Base-by-base conservation (phyloP, 1,140 invertebrate species). In the Lineus longissimus region DNA sequence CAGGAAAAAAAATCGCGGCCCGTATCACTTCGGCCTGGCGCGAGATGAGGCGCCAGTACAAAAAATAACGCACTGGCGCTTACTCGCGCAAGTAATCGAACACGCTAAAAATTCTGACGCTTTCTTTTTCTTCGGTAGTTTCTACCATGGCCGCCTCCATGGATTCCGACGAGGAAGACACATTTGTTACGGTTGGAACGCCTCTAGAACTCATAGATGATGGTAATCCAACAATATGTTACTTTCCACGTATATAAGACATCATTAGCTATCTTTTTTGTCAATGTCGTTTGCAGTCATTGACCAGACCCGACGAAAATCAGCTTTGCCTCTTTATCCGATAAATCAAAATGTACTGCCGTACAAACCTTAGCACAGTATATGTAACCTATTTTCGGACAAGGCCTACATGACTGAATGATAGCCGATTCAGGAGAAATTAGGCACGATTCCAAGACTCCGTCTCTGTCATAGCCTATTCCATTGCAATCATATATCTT, bases 201-300 rank as follows among this genome's bases (percentile, higher is more conserved):
- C 85, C 90, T 1, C 77, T 94, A 11, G 88, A 91, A 22, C 87
- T 87, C 0, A 82, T 90, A 29, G 90, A 92, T 73, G 90, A 92
- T 86, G 91, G 91, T 91, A 81, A 31, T 73, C 30, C 43, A 13
- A 2, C 17, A 27, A 60, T 43, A n/a, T 58, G 25, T 54, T 15
- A 64, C 27, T 36, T 9, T 11, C 54, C 30, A 55, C 2, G 25
- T 43, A 19, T 13, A 43, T 64, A 31, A 6, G 9, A 33, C 61
- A 47, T 41, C 31, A 23, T 40, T 30, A 27, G 27, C n/a, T 15
- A 13, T 68, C 9, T 13, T 68, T 23, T 23, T 64, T n/a, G n/a
- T n/a, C n/a, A n/a, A n/a, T n/a, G n/a, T 33, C 15, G 7, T 43
- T 13, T 43, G 11, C 19, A 19, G 19, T 43, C 40, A 11, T 43